Evolutionary conservation across 2,797 vertebrate genomes (phyloP).

Genomic region (Brachymystax lenok): DNA sequence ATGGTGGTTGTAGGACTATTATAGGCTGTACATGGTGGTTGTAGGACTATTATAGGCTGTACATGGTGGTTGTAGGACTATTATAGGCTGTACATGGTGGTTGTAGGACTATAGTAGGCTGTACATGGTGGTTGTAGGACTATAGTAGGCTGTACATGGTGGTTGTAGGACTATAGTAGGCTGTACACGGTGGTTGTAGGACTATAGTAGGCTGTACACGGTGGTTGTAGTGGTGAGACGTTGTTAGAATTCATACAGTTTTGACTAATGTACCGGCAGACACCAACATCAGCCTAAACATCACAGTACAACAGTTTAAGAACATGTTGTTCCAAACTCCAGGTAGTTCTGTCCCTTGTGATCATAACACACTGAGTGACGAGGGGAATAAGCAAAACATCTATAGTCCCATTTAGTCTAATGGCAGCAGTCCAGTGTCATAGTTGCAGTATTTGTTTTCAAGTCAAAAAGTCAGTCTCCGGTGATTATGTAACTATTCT

Average conservation of each 20-base stretch:
- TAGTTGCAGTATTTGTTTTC: slow-evolving; percentile 54
- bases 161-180: no score
- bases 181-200: no score
- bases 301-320: neutral
- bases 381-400: slow-evolving; percentile 46
- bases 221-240: no score
- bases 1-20: no score
- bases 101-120: no score
- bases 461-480: slow-evolving; percentile 57
- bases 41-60: no score
- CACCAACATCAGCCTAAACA: neutral
- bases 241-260: neutral
- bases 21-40: no score
- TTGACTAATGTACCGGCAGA: neutral
- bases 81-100: no score
- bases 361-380: slow-evolving; percentile 54
- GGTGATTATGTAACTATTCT: slow-evolving; percentile 62
- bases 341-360: slow-evolving; percentile 37
- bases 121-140: no score
- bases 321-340: neutral
- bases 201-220: no score
- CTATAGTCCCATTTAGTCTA: slow-evolving; percentile 49
- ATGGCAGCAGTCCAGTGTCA: slow-evolving; percentile 42
- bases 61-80: no score
- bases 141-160: no score